phyloP scores from a whole-genome alignment of 2,113 vertebrate species.

The Tyto alba region DNA sequence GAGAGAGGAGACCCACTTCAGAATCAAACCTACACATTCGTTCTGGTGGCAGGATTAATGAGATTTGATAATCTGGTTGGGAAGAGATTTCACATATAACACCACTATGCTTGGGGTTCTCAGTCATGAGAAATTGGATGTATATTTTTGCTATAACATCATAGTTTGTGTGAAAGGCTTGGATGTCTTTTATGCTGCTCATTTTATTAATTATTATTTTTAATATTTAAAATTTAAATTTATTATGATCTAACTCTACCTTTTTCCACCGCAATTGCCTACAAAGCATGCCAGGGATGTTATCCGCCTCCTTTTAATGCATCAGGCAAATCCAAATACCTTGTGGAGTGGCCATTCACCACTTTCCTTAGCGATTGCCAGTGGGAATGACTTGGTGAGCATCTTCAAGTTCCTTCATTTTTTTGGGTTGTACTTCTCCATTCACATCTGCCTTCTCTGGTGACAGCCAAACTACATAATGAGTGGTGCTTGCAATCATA shows the following conservation, averaged over 20 bases:
- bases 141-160: not conserved
- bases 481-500: not conserved
- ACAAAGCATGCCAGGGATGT: constrained; percentile 74
- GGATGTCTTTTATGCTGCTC: not conserved
- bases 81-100: not conserved
- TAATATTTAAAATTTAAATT: not conserved
- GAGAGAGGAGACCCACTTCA: not conserved
- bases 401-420: not conserved
- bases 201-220: not conserved
- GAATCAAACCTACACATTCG: not conserved
- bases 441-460: not conserved
- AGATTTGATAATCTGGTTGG: not conserved
- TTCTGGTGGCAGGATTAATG: not conserved
- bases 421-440: not conserved
- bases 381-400: constrained; percentile 82
- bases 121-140: not conserved
- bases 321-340: constrained; percentile 72
- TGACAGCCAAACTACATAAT: not conserved
- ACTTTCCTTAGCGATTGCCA: constrained; percentile 83
- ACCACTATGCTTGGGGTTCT: not conserved
- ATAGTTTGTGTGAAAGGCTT: not conserved
- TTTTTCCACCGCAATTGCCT: not conserved
- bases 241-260: not conserved
- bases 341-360: constrained; percentile 89
- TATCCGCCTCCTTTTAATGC: constrained; percentile 75